Evolutionary conservation across 2,888 invertebrate species (phyloP), one percentile per base, ranked within the genome.

Genomic region (Galerucella calmariensis): DNA sequence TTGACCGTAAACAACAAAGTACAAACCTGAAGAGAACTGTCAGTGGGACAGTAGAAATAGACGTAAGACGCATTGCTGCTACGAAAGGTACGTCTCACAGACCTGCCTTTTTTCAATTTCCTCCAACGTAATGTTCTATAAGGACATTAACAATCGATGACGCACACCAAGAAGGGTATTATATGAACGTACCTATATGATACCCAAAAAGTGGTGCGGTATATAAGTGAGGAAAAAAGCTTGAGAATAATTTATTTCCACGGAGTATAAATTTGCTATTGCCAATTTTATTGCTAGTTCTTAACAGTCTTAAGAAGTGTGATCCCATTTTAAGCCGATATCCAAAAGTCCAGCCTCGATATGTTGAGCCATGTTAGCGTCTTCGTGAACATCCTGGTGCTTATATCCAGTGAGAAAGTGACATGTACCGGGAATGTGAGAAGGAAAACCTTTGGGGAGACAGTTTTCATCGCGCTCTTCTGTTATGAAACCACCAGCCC

Each of bases 401-500:
- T 90, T 90, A 89, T 95, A 97, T 81, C 91, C 92, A 83, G 92
- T 92, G 70, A 97, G 90, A 87, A 97, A 97, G 88, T 97, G 92
- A 86, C 96, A 96, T 51, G 95, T 95, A 79, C 95, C 95, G 62
- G 92, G 90, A 73, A 92, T 92, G 83, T 93, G 91, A 82, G 92
- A 89, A 62, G 95, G 94, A 88, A 96, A 96, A 82, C 95, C 96
- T 87, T 93, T 94, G 11, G 97, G 97, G 81, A 97, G 90, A 87
- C 92, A 94, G 73, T 92, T 91, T 61, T 92, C 91, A 82, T 93
- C 92, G 79, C 97, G 91, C 14, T 93, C 89, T 84, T 94, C 93
- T 88, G 96, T 91, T 81, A 90, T 89, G 78, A 96, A 97, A 72
- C 95, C 95, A 61, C 92, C 91, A 82, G 92, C 91, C 87, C 93